phyloP scores from a whole-genome alignment of 2,797 vertebrate genomes.

The Brotula barbata region DNA sequence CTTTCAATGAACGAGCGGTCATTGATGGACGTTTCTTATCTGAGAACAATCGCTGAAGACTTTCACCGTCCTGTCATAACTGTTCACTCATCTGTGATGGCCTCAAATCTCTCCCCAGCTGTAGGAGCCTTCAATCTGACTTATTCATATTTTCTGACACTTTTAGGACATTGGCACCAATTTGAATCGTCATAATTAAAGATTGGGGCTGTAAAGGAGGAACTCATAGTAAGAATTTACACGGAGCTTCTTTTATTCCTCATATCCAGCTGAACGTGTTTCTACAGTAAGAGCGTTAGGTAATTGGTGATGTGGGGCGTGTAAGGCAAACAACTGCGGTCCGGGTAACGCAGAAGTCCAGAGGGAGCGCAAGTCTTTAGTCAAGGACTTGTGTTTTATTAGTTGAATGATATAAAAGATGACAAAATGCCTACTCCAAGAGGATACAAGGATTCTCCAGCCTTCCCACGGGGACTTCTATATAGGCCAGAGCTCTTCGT shows the following conservation, averaged over 20 bases:
- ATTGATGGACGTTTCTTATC: too few relatives aligned
- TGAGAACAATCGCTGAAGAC: too few relatives aligned
- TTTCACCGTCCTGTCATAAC: too few relatives aligned
- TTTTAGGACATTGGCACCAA: too few relatives aligned
- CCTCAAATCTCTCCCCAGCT: too few relatives aligned
- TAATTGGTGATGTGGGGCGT: constrained; percentile 52
- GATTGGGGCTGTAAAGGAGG: constrained; percentile 1
- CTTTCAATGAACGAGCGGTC: too few relatives aligned
- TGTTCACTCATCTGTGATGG: too few relatives aligned
- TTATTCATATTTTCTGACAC: too few relatives aligned
- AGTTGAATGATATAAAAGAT: constrained; percentile 83
- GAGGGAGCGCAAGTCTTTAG: constrained; percentile 76
- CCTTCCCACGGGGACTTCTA: constrained; percentile 73
- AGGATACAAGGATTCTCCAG: constrained; percentile 76
- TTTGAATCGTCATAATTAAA: too few relatives aligned
- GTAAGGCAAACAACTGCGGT: constrained; percentile 69
- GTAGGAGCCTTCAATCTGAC: too few relatives aligned
- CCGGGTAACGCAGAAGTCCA: constrained; percentile 72
- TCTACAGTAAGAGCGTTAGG: constrained; percentile 47
- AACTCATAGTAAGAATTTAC: constrained; percentile 11
- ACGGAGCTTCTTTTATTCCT: constrained; percentile 27
- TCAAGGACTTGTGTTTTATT: constrained; percentile 79
- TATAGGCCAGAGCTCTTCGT: constrained; percentile 73
- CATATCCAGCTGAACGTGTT: constrained; percentile 41
- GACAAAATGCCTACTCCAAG: constrained; percentile 81